These are phyloP conservation scores for Drosophila setifemur DNA, from an alignment of 1,140 invertebrate genomes.

Conservation along the genomic window DNA sequence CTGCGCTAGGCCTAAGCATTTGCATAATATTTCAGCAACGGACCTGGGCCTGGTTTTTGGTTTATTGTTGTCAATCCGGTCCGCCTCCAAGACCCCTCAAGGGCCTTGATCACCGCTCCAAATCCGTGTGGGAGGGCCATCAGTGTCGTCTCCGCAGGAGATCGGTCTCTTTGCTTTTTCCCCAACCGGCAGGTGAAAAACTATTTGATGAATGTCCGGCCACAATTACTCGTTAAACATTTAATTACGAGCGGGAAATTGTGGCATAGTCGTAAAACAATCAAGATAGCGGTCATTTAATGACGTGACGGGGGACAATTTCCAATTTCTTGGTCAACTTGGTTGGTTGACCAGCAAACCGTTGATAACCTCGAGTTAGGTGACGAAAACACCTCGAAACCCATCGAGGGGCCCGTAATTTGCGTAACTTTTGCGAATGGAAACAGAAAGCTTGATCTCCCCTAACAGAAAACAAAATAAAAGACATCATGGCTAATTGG, in stretches of 20 bases:
- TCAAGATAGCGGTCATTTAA: slow-evolving; percentile 45
- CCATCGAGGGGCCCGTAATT: slow-evolving; percentile 45
- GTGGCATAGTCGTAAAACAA: slow-evolving; percentile 24
- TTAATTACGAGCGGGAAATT: slow-evolving; percentile 38
- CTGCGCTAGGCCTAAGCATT: slow-evolving; percentile 15
- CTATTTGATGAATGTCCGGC: slow-evolving; percentile 1
- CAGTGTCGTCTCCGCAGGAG: neutral
- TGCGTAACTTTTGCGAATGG: slow-evolving; percentile 66
- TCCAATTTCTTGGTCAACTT: slow-evolving; percentile 44
- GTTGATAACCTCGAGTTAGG: slow-evolving; percentile 68
- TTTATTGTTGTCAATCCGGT: slow-evolving; percentile 12
- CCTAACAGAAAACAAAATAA: too few relatives aligned
- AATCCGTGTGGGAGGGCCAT: slow-evolving; percentile 13
- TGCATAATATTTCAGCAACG: slow-evolving; percentile 9
- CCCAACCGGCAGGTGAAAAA: neutral
- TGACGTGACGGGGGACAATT: slow-evolving; percentile 43
- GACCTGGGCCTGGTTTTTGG: neutral
- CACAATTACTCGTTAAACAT: slow-evolving; percentile 36
- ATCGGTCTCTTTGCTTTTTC: neutral
- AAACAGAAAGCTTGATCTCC: slow-evolving; percentile 51
- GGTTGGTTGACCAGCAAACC: slow-evolving; percentile 41
- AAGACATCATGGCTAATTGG: slow-evolving; percentile 49
- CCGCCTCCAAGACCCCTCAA: slow-evolving; percentile 12
- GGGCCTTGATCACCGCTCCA: slow-evolving; percentile 18
- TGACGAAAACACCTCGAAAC: slow-evolving; percentile 58